Evolutionary conservation across 2,797 vertebrate species (phyloP).

Genomic region (Macroramphosus scolopax): DNA sequence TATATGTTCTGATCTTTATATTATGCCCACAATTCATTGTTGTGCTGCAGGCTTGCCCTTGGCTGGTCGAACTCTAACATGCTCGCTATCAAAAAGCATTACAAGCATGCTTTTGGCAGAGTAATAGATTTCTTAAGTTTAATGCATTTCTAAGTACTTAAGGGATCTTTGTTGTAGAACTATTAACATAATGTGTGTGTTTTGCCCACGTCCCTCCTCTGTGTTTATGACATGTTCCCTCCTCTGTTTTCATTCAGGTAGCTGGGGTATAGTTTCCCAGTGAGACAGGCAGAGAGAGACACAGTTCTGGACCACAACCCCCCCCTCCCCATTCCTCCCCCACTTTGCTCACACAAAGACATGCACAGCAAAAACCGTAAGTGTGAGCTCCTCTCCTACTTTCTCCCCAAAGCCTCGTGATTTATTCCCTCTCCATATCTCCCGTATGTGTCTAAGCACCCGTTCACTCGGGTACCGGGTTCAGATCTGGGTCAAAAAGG

Average conservation of each 20-base stretch:
- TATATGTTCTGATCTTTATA: too few species aligned
- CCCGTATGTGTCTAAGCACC: conserved; percentile 21
- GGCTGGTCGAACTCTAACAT: too few species aligned
- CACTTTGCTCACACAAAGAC: conserved; percentile 68
- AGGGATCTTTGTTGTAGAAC: too few species aligned
- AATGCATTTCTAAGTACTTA: too few species aligned
- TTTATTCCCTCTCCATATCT: conserved; percentile 21
- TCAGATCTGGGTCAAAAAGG: conserved; percentile 48
- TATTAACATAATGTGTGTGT: too few species aligned
- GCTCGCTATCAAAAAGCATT: too few species aligned
- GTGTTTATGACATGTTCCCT: conserved; percentile 42
- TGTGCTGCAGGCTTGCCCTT: too few species aligned
- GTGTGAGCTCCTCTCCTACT: conserved; percentile 58
- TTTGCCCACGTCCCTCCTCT: conserved; percentile 18
- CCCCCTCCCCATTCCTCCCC: conserved; percentile 43
- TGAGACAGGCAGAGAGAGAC: conserved; percentile 71
- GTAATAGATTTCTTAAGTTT: too few species aligned
- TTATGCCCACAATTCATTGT: too few species aligned
- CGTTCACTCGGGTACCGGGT: conserved; percentile 20
- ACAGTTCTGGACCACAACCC: conserved; percentile 63
- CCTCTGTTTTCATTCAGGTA: conserved; percentile 73
- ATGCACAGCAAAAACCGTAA: conserved; percentile 85
- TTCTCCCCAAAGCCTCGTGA: conserved; percentile 24
- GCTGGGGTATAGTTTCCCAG: conserved; percentile 75
- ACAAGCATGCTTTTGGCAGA: too few species aligned